Percentiles rank a stretch among this genome's conserved stretches.
These are phyloP conservation scores for Endomychus coccineus DNA, from an alignment of 2,888 invertebrate species.

Conservation along the genomic window DNA sequence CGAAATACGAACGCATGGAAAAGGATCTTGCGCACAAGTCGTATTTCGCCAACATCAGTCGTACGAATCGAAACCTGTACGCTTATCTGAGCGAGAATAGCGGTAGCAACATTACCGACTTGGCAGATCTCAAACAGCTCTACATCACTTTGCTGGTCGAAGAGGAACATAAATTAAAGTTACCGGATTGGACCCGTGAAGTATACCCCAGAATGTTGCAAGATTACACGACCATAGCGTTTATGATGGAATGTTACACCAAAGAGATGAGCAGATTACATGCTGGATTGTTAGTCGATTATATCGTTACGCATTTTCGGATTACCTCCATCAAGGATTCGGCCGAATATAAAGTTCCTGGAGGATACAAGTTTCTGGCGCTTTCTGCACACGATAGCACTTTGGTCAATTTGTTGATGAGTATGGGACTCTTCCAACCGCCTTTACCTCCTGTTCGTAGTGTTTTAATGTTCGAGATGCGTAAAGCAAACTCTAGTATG, in stretches of 20 bases:
- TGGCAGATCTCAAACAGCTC: not conserved
- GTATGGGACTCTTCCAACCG: no score
- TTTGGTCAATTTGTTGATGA: no score
- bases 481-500: no score
- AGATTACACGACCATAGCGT: conserved; percentile 55
- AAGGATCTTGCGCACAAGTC: not conserved
- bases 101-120: not conserved
- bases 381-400: no score
- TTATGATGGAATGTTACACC: conserved; percentile 50
- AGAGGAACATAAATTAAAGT: conserved; percentile 49
- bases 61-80: not conserved
- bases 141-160: conserved; percentile 56
- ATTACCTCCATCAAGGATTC: no score
- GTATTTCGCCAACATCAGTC: not conserved
- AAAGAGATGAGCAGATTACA: conserved; percentile 52
- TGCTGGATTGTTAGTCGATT: conserved; percentile 59
- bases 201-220: conserved; percentile 57
- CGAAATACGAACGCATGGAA: conserved; percentile 47
- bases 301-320: conserved; percentile 62
- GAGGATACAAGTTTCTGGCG: no score
- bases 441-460: no score
- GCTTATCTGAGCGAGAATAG: not conserved
- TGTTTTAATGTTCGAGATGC: no score
- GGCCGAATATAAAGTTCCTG: no score
- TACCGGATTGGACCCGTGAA: conserved; percentile 34